Evolutionary conservation across 1,140 invertebrate genomes (phyloP).

Genomic region (Ptiloglossa arizonensis): DNA sequence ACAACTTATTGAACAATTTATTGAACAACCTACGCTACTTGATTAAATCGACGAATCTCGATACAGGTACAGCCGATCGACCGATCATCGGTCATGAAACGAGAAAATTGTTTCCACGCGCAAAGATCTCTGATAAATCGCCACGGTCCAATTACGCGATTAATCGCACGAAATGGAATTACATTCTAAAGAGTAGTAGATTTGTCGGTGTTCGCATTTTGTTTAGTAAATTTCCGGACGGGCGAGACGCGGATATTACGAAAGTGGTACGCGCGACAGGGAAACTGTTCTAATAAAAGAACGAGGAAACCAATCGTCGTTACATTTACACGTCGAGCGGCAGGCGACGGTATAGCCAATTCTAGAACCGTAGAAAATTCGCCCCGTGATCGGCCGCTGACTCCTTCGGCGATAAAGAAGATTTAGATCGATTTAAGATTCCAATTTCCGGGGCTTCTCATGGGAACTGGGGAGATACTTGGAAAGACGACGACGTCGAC

Average conservation of each 20-base stretch:
- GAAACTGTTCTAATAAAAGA: conserved; percentile 45
- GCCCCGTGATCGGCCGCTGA: conserved; percentile 37
- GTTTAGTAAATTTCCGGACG: neutral
- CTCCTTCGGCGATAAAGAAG: conserved; percentile 67
- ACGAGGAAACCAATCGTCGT: conserved; percentile 42
- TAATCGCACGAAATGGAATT: neutral
- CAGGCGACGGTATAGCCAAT: conserved; percentile 43
- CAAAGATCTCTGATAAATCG: neutral
- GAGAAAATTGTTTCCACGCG: too few species aligned
- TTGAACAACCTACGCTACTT: too few species aligned
- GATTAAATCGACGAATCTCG: too few species aligned
- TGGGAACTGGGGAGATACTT: conserved; percentile 34
- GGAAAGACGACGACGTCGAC: conserved; percentile 48
- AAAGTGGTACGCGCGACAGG: neutral
- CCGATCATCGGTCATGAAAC: too few species aligned
- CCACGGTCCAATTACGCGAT: neutral
- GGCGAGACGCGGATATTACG: neutral
- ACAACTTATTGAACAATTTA: too few species aligned
- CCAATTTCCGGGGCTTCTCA: conserved; percentile 72
- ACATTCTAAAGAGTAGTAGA: neutral
- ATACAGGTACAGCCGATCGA: too few species aligned
- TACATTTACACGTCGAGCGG: conserved; percentile 56
- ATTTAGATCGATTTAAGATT: conserved; percentile 77
- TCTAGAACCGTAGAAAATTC: conserved; percentile 45
- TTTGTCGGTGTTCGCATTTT: neutral